Evolutionary conservation across 1,140 invertebrate genomes (phyloP).

Genomic region (Aphaenogaster floridana): DNA sequence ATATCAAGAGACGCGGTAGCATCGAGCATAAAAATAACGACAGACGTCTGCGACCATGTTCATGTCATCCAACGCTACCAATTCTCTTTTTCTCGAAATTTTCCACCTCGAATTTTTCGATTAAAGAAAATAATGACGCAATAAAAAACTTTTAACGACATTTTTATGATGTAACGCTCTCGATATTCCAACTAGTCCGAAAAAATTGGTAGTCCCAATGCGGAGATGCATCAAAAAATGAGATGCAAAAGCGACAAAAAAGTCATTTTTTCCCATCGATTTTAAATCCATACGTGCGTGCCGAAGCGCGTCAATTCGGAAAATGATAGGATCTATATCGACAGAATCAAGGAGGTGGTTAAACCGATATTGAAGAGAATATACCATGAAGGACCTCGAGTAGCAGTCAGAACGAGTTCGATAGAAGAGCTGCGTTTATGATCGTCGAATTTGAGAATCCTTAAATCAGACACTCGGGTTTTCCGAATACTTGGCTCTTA

Average conservation of each 20-base stretch:
- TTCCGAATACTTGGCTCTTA: not conserved
- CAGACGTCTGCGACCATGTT: not conserved
- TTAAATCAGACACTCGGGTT: not conserved
- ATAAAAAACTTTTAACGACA: conserved; percentile 43
- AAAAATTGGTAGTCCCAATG: conserved; percentile 24
- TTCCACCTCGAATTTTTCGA: conserved; percentile 44
- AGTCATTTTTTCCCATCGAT: not conserved
- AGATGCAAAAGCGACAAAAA: conserved; percentile 5
- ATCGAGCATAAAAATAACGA: conserved; percentile 34
- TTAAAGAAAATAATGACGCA: conserved; percentile 46
- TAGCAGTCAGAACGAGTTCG: not conserved
- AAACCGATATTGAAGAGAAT: conserved; percentile 39
- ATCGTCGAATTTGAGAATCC: not conserved
- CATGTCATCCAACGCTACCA: not conserved
- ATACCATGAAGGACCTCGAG: conserved; percentile 12
- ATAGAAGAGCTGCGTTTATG: conserved; percentile 25
- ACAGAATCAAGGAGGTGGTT: conserved; percentile 47
- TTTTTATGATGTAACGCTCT: conserved; percentile 33
- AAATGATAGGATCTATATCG: conserved; percentile 45
- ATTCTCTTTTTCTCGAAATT: conserved; percentile 9
- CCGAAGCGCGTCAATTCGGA: not conserved
- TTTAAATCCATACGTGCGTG: not conserved
- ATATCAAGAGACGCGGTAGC: not conserved
- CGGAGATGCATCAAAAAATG: conserved; percentile 22
- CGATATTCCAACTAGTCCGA: not conserved